Evolutionary conservation across 1,140 invertebrate species (phyloP).

Genomic region (Diachasmimorpha longicaudata): DNA sequence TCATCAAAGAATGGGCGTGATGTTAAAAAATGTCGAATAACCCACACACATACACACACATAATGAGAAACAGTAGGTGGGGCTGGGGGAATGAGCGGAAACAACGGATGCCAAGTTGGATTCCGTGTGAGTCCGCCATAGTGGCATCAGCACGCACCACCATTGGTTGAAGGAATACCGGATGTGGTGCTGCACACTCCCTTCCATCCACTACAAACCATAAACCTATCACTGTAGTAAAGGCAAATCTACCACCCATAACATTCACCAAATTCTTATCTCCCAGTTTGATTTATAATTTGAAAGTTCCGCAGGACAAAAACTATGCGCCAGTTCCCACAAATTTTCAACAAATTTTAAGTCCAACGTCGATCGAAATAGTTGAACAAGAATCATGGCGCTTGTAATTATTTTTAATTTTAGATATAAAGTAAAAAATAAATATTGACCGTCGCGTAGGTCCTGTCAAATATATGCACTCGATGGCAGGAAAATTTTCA

Average conservation of each 20-base stretch:
- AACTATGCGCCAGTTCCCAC: background rate
- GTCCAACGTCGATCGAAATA: no score
- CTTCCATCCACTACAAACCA: background rate
- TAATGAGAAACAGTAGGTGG: slow-evolving; percentile 3
- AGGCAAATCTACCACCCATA: background rate
- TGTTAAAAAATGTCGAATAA: background rate
- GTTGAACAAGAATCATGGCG: background rate
- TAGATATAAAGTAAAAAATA: background rate
- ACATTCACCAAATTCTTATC: background rate
- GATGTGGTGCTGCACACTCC: slow-evolving; percentile 18
- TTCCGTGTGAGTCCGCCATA: slow-evolving; percentile 18
- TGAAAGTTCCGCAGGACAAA: background rate
- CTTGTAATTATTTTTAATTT: background rate
- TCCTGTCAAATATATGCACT: background rate
- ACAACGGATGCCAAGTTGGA: slow-evolving; percentile 19
- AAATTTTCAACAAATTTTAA: background rate
- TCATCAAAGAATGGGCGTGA: slow-evolving; percentile 2
- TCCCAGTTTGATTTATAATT: background rate
- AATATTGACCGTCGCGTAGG: background rate
- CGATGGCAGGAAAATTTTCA: background rate
- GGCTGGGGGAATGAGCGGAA: slow-evolving; percentile 22
- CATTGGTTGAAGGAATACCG: slow-evolving; percentile 22
- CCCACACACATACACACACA: background rate
- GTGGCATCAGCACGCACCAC: background rate
- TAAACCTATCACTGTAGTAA: background rate